A percentile compares a stretch with the other conserved stretches of the same genome.
Evolutionary conservation across 2,797 vertebrate genomes (phyloP).

Genomic region (Takifugu ocellatus): DNA sequence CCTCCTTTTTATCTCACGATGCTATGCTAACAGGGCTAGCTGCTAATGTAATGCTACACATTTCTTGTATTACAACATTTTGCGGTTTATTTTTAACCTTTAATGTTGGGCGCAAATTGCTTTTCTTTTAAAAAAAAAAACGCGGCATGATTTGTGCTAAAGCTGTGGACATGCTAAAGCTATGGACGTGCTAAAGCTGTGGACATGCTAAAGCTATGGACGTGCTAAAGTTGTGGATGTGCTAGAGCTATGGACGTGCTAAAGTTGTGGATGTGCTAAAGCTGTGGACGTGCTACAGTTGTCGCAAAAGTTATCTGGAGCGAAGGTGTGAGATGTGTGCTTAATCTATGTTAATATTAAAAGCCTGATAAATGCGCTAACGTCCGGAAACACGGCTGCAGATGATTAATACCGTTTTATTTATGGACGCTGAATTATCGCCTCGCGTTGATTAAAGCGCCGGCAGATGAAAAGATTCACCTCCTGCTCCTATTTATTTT

Average conservation of each 20-base stretch:
- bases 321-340: constrained; percentile 57
- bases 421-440: constrained; percentile 72
- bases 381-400: constrained; percentile 50
- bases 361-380: constrained; percentile 72
- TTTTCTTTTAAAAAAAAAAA: no score
- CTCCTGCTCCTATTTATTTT: background rate
- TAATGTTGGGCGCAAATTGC: no score
- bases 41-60: no score
- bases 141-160: no score
- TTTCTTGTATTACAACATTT: no score
- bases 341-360: constrained; percentile 76
- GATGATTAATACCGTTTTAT: constrained; percentile 76
- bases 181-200: constrained; percentile 46
- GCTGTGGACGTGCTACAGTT: constrained; percentile 37
- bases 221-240: constrained; percentile 43
- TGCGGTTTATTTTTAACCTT: no score
- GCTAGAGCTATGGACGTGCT: no score
- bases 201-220: no score
- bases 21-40: no score
- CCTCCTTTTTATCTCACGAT: no score
- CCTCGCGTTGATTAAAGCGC: constrained; percentile 35
- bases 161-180: constrained; percentile 3
- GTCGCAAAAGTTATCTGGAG: no score
- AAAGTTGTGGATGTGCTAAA: no score
- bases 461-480: constrained; percentile 35